These are phyloP conservation scores for Wiebesia pumilae DNA, from an alignment of 1,140 invertebrate species.

Conservation along the genomic window DNA sequence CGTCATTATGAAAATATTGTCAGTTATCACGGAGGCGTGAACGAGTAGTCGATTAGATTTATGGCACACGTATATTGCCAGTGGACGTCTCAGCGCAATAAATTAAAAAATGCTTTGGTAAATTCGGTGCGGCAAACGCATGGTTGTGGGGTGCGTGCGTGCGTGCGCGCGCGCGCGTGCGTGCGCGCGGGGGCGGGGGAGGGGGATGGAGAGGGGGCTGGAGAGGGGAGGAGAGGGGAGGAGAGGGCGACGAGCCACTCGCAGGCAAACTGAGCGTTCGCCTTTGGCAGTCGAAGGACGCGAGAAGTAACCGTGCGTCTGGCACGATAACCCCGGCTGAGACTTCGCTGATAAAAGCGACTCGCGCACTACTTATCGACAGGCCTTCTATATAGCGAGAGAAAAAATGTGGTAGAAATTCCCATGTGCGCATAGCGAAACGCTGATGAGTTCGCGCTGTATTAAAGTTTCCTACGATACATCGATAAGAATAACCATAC, in stretches of 20 bases:
- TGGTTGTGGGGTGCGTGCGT: too few relatives aligned
- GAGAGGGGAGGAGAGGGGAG: not conserved
- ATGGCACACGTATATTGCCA: too few relatives aligned
- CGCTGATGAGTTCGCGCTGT: not conserved
- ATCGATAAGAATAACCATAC: not conserved
- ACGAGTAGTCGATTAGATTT: too few relatives aligned
- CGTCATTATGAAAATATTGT: not conserved
- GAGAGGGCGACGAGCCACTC: too few relatives aligned
- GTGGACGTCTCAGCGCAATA: too few relatives aligned
- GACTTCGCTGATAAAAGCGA: conserved; percentile 12
- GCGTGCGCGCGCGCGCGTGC: not conserved
- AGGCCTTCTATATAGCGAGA: not conserved
- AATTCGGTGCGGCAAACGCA: not conserved
- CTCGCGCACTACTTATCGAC: conserved; percentile 12
- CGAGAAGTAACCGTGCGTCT: conserved; percentile 20
- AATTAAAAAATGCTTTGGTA: not conserved
- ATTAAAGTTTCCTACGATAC: not conserved
- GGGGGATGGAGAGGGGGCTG: not conserved
- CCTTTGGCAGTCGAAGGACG: conserved; percentile 21
- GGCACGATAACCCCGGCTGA: conserved; percentile 33
- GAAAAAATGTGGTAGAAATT: conserved; percentile 8
- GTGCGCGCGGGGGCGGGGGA: not conserved
- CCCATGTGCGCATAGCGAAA: conserved; percentile 1
- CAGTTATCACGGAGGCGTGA: not conserved
- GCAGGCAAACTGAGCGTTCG: not conserved